These are phyloP conservation scores for Galeopsomyia nigrocyanea DNA, from an alignment of 2,888 invertebrate species.

Conservation along the genomic window DNA sequence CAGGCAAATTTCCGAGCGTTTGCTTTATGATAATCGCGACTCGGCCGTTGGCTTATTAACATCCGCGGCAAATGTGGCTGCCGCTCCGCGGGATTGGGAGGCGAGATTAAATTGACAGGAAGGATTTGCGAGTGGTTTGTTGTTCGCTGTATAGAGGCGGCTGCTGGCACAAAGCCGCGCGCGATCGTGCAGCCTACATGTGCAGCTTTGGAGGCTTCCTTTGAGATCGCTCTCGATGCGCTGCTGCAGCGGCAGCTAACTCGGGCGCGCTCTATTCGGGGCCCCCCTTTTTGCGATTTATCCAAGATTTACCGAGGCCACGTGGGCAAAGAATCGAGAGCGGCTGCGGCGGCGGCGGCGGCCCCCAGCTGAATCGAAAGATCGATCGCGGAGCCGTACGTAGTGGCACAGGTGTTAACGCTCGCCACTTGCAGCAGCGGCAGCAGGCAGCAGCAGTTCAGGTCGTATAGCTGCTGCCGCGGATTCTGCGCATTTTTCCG, in stretches of 20 bases:
- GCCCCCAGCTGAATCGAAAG: slow-evolving; percentile 24
- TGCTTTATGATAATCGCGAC: no score
- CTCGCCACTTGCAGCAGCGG: slow-evolving; percentile 31
- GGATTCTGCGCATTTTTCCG: slow-evolving; percentile 49
- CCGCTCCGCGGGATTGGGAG: slow-evolving; percentile 58
- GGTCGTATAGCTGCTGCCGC: no score
- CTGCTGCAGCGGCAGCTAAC: slow-evolving; percentile 20
- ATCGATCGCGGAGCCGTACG: slow-evolving; percentile 38
- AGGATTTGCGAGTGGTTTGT: slow-evolving; percentile 69
- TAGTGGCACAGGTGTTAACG: slow-evolving; percentile 42
- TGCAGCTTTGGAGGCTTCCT: no score
- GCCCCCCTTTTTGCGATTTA: slow-evolving; percentile 13
- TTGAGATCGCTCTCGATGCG: no score
- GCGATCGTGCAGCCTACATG: slow-evolving; percentile 36
- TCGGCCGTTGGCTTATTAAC: no score
- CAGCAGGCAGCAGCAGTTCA: slow-evolving; percentile 10
- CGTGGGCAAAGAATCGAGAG: slow-evolving; percentile 28
- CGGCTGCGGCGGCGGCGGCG: background rate
- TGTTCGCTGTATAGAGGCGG: slow-evolving; percentile 51
- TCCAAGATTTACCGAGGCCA: slow-evolving; percentile 43
- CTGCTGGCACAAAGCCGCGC: slow-evolving; percentile 46
- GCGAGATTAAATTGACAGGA: slow-evolving; percentile 69
- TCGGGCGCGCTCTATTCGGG: no score
- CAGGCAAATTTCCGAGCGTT: no score
- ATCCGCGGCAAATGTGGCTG: slow-evolving; percentile 15